Percentiles rank a stretch among this genome's conserved stretches.
Conservation (phyloP, 2,113 vertebrate genomes). For the Sebastes schlegelii region DNA sequence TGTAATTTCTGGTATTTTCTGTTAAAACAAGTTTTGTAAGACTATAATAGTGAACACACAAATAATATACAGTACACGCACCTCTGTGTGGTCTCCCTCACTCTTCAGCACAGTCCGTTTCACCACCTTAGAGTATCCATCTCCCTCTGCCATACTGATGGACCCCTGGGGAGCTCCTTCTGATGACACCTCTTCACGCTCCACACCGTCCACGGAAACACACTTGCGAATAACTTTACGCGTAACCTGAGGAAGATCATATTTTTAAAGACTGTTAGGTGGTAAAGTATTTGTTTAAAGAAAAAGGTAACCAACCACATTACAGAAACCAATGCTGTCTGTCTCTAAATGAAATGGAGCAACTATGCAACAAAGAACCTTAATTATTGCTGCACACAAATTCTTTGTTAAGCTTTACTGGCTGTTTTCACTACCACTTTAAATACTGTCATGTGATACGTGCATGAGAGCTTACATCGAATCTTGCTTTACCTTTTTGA, state of each 20-base stretch:
- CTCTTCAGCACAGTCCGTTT: slow-evolving; percentile 92
- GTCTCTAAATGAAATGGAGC: not conserved
- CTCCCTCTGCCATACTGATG: slow-evolving; percentile 80
- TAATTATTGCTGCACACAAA: not conserved
- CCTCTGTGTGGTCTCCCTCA: slow-evolving; percentile 90
- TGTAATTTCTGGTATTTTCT: not conserved
- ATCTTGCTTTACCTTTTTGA: slow-evolving; percentile 88
- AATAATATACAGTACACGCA: slow-evolving; percentile 56
- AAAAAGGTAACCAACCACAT: not conserved
- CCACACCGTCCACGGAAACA: slow-evolving; percentile 86
- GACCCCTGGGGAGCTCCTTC: slow-evolving; percentile 84
- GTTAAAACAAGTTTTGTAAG: not conserved
- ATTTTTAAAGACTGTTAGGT: not conserved
- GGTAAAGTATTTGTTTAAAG: not conserved
- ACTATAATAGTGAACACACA: not conserved
- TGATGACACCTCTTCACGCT: slow-evolving; percentile 84
- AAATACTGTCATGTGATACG: not conserved
- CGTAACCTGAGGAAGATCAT: slow-evolving; percentile 85
- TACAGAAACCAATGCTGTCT: not conserved
- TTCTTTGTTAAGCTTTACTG: not conserved
- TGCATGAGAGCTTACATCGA: not conserved
- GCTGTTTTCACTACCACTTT: not conserved
- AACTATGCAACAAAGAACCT: not conserved
- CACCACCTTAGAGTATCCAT: slow-evolving; percentile 88
- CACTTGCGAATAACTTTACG: slow-evolving; percentile 90